Evolutionary conservation across 2,888 invertebrate genomes (phyloP).

Genomic region (Hirtodrosophila cameraria): DNA sequence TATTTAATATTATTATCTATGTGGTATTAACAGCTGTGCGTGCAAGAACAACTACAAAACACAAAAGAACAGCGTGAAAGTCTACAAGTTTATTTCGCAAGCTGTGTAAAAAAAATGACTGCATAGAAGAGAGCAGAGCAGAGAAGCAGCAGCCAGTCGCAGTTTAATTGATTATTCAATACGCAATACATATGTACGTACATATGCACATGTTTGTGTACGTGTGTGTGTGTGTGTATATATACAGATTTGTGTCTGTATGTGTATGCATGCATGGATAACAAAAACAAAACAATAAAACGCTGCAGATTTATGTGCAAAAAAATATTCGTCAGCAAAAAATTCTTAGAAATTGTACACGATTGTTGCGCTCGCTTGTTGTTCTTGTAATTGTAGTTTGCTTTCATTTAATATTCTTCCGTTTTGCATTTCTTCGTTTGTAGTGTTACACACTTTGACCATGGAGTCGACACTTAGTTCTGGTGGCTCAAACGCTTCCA

Average conservation of each 20-base stretch:
- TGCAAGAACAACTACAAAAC: conserved; percentile 10
- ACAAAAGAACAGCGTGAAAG: conserved; percentile 10
- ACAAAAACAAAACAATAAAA: conserved; percentile 47
- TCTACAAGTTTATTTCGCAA: conserved; percentile 49
- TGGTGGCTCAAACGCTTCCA: conserved; percentile 80
- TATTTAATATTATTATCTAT: conserved; percentile 8
- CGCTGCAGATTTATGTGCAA: conserved; percentile 50
- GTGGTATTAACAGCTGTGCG: conserved; percentile 2
- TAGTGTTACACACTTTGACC: conserved; percentile 42
- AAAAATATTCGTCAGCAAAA: conserved; percentile 58
- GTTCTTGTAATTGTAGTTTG: not conserved
- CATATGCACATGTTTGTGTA: conserved; percentile 7
- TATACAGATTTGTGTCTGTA: conserved; percentile 20
- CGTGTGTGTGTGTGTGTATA: conserved; percentile 17
- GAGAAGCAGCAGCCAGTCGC: conserved; percentile 30
- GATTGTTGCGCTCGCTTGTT: conserved; percentile 23
- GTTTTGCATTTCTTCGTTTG: not conserved
- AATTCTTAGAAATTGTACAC: conserved; percentile 40
- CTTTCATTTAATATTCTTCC: not conserved
- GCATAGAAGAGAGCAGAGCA: conserved; percentile 66
- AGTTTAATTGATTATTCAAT: conserved; percentile 76
- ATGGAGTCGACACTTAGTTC: conserved; percentile 72
- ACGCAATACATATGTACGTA: conserved; percentile 54
- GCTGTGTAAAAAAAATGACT: conserved; percentile 12
- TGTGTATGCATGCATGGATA: conserved; percentile 15